A percentile compares a stretch with the other conserved stretches of the same genome.
Evolutionary conservation across 2,888 invertebrate genomes (phyloP).

Genomic region (Acholoe squamosa): DNA sequence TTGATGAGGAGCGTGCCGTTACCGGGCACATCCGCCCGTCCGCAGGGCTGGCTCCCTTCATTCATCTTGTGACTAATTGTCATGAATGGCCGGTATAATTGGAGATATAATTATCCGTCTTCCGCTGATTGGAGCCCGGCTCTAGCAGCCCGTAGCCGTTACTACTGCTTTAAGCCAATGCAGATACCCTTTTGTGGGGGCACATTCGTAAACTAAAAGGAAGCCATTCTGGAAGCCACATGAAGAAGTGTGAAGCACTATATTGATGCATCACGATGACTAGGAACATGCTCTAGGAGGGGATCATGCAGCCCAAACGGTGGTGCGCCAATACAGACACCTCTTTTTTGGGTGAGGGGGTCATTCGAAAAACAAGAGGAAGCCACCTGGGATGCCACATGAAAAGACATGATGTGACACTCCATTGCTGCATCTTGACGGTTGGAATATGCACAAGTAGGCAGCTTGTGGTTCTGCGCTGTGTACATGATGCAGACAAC

Average conservation of each 20-base stretch:
- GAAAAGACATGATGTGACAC: no score
- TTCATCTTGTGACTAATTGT: conserved; percentile 57
- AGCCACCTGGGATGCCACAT: no score
- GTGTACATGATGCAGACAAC: no score
- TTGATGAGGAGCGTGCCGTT: conserved; percentile 52
- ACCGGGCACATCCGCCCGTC: conserved; percentile 43
- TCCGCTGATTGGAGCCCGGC: conserved; percentile 35
- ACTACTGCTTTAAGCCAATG: background rate
- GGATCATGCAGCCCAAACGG: no score
- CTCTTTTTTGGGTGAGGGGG: no score
- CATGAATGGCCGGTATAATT: conserved; percentile 58
- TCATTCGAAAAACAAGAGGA: no score
- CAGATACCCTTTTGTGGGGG: background rate
- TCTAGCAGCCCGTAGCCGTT: conserved; percentile 42
- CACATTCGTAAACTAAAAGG: background rate
- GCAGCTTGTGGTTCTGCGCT: no score
- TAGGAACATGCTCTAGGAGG: no score
- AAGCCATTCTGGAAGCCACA: background rate
- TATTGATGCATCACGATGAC: no score
- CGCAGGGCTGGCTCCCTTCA: background rate
- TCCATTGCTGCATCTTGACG: no score
- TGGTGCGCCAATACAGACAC: no score
- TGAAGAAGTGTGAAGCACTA: background rate
- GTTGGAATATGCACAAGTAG: no score
- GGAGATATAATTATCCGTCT: conserved; percentile 54